These are phyloP conservation scores for Macaria notata DNA, from an alignment of 2,888 invertebrate species.

Conservation along the genomic window DNA sequence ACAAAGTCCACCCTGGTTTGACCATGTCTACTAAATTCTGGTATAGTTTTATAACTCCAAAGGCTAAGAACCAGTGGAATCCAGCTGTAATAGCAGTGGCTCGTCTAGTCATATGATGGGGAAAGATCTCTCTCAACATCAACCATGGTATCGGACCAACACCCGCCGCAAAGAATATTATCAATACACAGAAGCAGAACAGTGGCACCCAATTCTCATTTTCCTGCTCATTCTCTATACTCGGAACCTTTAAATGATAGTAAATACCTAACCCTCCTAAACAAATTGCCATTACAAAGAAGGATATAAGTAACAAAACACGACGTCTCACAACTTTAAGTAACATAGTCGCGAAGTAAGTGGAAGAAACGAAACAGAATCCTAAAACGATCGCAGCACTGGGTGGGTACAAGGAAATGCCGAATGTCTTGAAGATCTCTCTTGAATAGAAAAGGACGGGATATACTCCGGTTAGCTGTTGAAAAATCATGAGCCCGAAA, in stretches of 20 bases:
- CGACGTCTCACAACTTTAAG: constrained; percentile 84
- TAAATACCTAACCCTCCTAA: constrained; percentile 75
- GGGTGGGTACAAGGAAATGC: constrained; percentile 59
- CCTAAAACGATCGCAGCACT: constrained; percentile 83
- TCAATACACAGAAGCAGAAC: constrained; percentile 78
- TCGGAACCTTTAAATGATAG: constrained; percentile 64
- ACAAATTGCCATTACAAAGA: constrained; percentile 79
- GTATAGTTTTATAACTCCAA: constrained; percentile 84
- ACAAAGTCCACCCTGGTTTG: constrained; percentile 84
- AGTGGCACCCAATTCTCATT: constrained; percentile 81
- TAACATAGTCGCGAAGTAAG: constrained; percentile 80
- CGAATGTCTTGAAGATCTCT: constrained; percentile 77
- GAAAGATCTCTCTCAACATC: constrained; percentile 86
- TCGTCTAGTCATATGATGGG: constrained; percentile 82
- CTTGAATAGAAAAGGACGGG: constrained; percentile 83
- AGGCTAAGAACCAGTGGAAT: constrained; percentile 87
- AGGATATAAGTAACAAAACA: constrained; percentile 83
- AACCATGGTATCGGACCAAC: constrained; percentile 89
- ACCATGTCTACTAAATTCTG: constrained; percentile 80
- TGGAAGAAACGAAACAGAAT: constrained; percentile 80
- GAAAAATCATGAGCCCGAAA: constrained; percentile 85
- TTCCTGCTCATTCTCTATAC: constrained; percentile 28
- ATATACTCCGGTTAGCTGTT: constrained; percentile 84
- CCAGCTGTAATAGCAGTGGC: constrained; percentile 87
- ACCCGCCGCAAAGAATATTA: constrained; percentile 84